Percentiles rank a stretch among this genome's conserved stretches.
phyloP scores from a whole-genome alignment of 2,113 vertebrate species.

The Cephalopholis sonnerati region DNA sequence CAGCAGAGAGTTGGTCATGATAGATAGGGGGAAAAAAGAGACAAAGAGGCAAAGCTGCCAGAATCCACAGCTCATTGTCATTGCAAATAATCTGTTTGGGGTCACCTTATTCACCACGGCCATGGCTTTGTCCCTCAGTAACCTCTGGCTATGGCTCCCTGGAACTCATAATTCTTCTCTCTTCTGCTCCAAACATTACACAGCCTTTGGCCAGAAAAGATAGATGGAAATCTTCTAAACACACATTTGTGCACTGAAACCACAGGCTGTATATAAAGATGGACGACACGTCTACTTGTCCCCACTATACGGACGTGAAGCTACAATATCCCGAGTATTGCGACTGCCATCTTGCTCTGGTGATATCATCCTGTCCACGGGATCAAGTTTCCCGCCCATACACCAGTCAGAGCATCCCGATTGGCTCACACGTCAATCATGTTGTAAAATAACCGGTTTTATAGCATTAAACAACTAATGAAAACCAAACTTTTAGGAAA shows the following conservation, averaged over 20 bases:
- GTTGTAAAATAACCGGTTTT: too few relatives aligned
- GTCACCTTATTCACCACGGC: slow-evolving; percentile 55
- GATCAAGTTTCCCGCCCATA: too few relatives aligned
- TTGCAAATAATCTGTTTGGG: slow-evolving; percentile 60
- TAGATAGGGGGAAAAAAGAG: neutral
- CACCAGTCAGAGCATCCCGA: too few relatives aligned
- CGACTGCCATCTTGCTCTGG: too few relatives aligned
- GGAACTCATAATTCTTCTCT: slow-evolving; percentile 6
- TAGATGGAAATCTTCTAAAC: neutral
- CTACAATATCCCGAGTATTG: too few relatives aligned
- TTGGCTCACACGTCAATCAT: too few relatives aligned
- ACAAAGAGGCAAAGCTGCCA: slow-evolving; percentile 39
- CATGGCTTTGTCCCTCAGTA: neutral
- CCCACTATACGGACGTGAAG: too few relatives aligned
- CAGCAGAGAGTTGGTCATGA: slow-evolving; percentile 32
- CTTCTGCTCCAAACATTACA: neutral
- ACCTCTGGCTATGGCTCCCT: slow-evolving; percentile 14
- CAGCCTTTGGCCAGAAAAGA: neutral
- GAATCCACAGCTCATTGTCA: slow-evolving; percentile 54
- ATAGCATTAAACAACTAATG: too few relatives aligned
- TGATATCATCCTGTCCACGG: too few relatives aligned
- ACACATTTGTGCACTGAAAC: neutral
- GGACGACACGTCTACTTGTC: too few relatives aligned
- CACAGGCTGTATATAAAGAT: too few relatives aligned
- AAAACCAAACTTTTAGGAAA: too few relatives aligned